These are phyloP conservation scores for Zaprionus taronus DNA, from an alignment of 1,140 invertebrate genomes.

Conservation along the genomic window DNA sequence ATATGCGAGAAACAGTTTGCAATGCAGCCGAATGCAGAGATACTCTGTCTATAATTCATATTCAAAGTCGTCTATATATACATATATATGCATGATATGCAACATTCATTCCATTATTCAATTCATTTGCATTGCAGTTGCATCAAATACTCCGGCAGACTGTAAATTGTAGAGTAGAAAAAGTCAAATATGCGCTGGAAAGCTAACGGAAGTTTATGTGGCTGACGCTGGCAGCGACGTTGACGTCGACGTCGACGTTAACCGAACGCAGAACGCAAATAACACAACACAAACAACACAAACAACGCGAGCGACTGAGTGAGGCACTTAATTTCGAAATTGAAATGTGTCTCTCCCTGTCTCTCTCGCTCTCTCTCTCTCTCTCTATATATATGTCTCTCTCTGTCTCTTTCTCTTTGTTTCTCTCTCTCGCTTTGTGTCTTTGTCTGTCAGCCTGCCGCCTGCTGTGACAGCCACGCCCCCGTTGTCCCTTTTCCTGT, in stretches of 20 bases:
- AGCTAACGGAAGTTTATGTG: slow-evolving; percentile 70
- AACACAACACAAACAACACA: slow-evolving; percentile 48
- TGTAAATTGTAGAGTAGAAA: slow-evolving; percentile 31
- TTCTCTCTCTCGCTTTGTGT: background rate
- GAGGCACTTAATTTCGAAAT: slow-evolving; percentile 82
- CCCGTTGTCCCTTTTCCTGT: background rate
- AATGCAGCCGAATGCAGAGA: background rate
- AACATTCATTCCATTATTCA: no score
- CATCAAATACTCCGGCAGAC: background rate
- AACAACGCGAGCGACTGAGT: slow-evolving; percentile 58
- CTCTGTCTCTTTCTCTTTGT: background rate
- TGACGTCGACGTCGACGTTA: slow-evolving; percentile 13
- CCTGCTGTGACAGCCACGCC: background rate
- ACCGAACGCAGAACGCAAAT: slow-evolving; percentile 52
- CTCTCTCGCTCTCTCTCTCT: background rate
- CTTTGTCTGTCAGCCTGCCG: background rate
- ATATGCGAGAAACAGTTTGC: background rate
- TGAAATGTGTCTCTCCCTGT: slow-evolving; percentile 61
- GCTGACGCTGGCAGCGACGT: slow-evolving; percentile 11
- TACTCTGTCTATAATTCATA: slow-evolving; percentile 7
- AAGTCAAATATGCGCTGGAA: slow-evolving; percentile 50
- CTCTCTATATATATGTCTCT: no score
- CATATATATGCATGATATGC: no score
- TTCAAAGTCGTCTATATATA: no score
- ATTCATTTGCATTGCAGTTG: background rate